A percentile compares a stretch with the other conserved stretches of the same genome.
Evolutionary conservation across 2,888 invertebrate species (phyloP).

Genomic region (Perithous albicinctus): DNA sequence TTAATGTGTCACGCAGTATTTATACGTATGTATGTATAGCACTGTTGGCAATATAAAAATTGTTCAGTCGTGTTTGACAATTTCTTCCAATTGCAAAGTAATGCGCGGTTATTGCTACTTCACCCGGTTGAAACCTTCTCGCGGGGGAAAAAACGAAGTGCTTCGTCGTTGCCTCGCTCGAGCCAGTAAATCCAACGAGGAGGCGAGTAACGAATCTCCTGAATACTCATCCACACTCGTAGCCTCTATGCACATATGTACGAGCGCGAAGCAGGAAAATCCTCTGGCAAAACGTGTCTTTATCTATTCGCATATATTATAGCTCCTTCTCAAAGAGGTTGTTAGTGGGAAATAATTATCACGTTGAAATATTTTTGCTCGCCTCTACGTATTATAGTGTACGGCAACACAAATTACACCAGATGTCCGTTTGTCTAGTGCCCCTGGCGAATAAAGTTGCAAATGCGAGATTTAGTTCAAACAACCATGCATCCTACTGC

Average conservation of each 20-base stretch:
- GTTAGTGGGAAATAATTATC: constrained; percentile 68
- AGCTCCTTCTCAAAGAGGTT: constrained; percentile 47
- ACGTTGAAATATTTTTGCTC: constrained; percentile 52
- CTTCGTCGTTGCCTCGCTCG: constrained; percentile 25
- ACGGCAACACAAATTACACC: neutral
- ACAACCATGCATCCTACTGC: neutral
- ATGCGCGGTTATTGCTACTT: neutral
- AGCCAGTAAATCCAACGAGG: constrained; percentile 53
- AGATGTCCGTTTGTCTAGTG: constrained; percentile 10
- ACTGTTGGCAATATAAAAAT: no score
- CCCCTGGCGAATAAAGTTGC: constrained; percentile 31
- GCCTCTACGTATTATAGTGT: constrained; percentile 15
- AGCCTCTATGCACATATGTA: constrained; percentile 5
- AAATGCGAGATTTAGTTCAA: constrained; percentile 18
- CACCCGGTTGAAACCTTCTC: constrained; percentile 12
- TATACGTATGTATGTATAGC: neutral
- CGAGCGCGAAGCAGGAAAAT: constrained; percentile 7
- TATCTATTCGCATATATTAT: constrained; percentile 64
- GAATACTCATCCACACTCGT: constrained; percentile 13
- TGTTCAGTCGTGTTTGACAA: no score
- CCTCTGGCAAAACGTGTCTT: constrained; percentile 29
- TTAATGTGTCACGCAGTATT: neutral
- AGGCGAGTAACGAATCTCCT: constrained; percentile 18
- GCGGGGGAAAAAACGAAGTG: constrained; percentile 40
- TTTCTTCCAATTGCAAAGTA: no score